phyloP scores from a whole-genome alignment of 2,797 vertebrate genomes.

The Anguilla pacifica region DNA sequence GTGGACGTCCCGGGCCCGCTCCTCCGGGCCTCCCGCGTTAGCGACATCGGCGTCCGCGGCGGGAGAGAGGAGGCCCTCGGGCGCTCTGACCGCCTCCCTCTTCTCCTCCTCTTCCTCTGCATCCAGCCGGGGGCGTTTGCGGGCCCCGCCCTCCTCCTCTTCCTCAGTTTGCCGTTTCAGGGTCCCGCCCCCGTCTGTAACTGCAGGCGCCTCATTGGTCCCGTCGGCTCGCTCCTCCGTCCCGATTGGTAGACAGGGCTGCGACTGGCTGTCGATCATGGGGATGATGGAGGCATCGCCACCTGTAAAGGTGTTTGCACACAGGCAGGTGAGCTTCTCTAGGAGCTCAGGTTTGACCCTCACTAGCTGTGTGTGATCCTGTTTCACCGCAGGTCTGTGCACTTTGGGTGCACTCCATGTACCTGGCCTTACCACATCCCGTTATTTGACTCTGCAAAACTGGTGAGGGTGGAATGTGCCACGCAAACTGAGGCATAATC shows the following conservation, averaged over 20 bases:
- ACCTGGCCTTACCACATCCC: neutral
- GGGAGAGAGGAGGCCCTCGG: neutral
- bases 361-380: neutral
- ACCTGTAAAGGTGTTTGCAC: slow-evolving; percentile 67
- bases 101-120: neutral
- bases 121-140: slow-evolving; percentile 29
- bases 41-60: neutral
- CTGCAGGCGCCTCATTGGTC: neutral
- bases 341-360: neutral
- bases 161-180: slow-evolving; percentile 63
- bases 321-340: neutral
- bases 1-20: slow-evolving; percentile 70
- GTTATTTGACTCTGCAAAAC: neutral
- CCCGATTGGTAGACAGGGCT: slow-evolving; percentile 63
- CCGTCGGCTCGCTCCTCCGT: slow-evolving; percentile 20
- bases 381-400: neutral
- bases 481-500: neutral
- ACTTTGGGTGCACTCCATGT: neutral
- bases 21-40: neutral
- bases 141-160: slow-evolving; percentile 16
- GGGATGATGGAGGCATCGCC: slow-evolving; percentile 95
- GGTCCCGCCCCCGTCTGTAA: slow-evolving; percentile 16
- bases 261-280: slow-evolving; percentile 65
- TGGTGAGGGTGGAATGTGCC: neutral
- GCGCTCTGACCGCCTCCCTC: neutral